Percentiles rank a stretch among this genome's conserved stretches.
Evolutionary conservation across 2,113 vertebrate genomes (phyloP).

Genomic region (Blennius ocellaris): DNA sequence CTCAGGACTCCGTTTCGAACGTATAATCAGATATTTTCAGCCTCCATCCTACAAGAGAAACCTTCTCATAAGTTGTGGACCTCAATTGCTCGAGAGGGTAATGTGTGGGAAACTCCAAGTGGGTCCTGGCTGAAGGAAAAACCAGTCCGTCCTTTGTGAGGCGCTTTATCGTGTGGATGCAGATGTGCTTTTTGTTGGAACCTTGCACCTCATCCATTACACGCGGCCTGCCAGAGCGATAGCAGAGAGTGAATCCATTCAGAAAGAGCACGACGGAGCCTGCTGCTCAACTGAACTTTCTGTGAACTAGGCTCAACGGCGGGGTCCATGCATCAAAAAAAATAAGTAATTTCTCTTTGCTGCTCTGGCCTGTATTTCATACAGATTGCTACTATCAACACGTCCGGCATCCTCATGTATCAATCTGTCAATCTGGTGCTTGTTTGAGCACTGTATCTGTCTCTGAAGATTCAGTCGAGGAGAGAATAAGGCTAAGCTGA

Average conservation of each 20-base stretch:
- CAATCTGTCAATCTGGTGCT: conserved; percentile 80
- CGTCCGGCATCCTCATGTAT: conserved; percentile 73
- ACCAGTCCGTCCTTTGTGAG: conserved; percentile 79
- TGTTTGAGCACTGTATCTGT: conserved; percentile 71
- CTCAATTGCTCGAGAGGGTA: conserved; percentile 73
- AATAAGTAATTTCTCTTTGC: conserved; percentile 73
- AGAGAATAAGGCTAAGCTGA: conserved; percentile 36
- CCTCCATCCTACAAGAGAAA: conserved; percentile 11
- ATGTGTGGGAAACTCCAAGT: conserved; percentile 77
- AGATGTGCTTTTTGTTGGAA: conserved; percentile 87
- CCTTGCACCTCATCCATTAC: conserved; percentile 86
- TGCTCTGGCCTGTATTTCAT: conserved; percentile 76
- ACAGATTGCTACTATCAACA: conserved; percentile 72
- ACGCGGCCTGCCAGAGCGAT: conserved; percentile 79
- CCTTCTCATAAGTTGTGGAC: conserved; percentile 38
- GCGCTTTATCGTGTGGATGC: conserved; percentile 80
- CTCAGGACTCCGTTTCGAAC: not conserved
- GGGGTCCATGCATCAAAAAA: conserved; percentile 76
- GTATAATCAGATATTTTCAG: conserved; percentile 16
- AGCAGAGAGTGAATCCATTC: conserved; percentile 82
- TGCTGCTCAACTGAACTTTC: conserved; percentile 84
- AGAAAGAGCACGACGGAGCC: conserved; percentile 83
- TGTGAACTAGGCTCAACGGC: conserved; percentile 83
- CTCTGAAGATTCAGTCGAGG: conserved; percentile 65
- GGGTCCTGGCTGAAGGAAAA: conserved; percentile 76